phyloP scores from a whole-genome alignment of 2,797 vertebrate genomes.

The Kryptopterus vitreolus region DNA sequence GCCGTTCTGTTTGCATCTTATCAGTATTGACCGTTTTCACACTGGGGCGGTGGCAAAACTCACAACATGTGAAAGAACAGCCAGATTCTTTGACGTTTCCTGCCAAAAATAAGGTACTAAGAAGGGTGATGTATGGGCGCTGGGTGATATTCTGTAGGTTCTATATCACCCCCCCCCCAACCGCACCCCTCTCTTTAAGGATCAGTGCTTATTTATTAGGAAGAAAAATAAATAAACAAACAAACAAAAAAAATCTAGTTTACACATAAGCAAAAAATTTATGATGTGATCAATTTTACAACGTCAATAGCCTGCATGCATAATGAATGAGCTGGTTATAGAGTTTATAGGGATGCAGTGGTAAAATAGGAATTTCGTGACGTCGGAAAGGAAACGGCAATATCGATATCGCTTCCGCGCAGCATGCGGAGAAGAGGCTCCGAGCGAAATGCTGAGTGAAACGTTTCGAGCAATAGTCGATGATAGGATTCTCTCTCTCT shows the following conservation, averaged over 20 bases:
- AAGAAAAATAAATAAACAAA: no score
- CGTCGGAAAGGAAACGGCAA: conserved; percentile 17
- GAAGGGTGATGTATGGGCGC: conserved; percentile 23
- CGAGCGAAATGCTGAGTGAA: conserved; percentile 27
- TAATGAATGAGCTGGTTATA: conserved; percentile 30
- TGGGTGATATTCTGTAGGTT: conserved; percentile 1
- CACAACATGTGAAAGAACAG: conserved; percentile 63
- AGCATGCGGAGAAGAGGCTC: background rate
- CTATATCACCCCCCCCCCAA: no score
- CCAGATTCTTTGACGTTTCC: conserved; percentile 55
- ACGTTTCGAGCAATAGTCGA: background rate
- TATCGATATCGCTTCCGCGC: conserved; percentile 26
- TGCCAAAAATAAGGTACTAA: conserved; percentile 45
- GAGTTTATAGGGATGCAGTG: background rate
- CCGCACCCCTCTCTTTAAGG: conserved; percentile 22
- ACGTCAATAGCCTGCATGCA: conserved; percentile 20
- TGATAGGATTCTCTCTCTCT: background rate
- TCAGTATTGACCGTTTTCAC: conserved; percentile 72
- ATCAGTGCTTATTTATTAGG: conserved; percentile 3
- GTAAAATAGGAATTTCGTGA: conserved; percentile 18
- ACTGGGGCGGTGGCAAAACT: conserved; percentile 66
- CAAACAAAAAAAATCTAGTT: background rate
- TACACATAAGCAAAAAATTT: conserved; percentile 24
- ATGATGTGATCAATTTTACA: conserved; percentile 8
- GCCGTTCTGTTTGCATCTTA: conserved; percentile 52